Percentiles rank a stretch among this genome's conserved stretches.
phyloP scores from a whole-genome alignment of 2,888 invertebrate species.

The Rotaria macrura region DNA sequence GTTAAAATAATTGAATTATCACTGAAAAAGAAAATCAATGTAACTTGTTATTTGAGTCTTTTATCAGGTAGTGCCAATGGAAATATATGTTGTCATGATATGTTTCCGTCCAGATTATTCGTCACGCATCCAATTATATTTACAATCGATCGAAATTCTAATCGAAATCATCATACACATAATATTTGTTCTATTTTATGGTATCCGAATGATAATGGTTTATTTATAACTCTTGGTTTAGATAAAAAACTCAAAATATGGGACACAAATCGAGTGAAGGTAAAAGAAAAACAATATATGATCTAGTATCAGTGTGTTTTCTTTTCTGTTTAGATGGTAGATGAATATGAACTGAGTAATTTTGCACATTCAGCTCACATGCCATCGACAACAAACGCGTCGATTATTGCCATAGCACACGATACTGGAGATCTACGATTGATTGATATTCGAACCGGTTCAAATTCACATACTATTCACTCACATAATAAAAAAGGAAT shows the following conservation, averaged over 20 bases:
- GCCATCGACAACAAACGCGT: background rate
- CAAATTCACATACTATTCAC: background rate
- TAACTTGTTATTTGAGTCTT: background rate
- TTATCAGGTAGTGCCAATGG: background rate
- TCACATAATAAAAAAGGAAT: background rate
- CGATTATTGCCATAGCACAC: background rate
- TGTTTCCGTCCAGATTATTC: background rate
- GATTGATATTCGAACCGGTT: conserved; percentile 6
- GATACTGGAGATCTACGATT: background rate
- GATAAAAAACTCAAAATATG: conserved; percentile 13
- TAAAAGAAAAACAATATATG: background rate
- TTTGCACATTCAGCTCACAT: background rate
- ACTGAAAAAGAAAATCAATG: no score
- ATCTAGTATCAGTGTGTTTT: background rate
- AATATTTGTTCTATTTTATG: background rate
- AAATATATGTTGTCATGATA: conserved; percentile 16
- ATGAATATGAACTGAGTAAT: background rate
- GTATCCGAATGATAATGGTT: conserved; percentile 4
- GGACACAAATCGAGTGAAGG: conserved; percentile 12
- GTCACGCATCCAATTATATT: background rate
- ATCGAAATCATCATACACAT: conserved; percentile 13
- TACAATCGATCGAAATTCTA: conserved; percentile 6
- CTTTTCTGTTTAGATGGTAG: background rate
- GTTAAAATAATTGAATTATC: background rate
- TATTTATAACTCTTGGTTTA: background rate